Evolutionary conservation across 2,113 vertebrate species (phyloP).

Genomic region (Sylvilagus bachmani): DNA sequence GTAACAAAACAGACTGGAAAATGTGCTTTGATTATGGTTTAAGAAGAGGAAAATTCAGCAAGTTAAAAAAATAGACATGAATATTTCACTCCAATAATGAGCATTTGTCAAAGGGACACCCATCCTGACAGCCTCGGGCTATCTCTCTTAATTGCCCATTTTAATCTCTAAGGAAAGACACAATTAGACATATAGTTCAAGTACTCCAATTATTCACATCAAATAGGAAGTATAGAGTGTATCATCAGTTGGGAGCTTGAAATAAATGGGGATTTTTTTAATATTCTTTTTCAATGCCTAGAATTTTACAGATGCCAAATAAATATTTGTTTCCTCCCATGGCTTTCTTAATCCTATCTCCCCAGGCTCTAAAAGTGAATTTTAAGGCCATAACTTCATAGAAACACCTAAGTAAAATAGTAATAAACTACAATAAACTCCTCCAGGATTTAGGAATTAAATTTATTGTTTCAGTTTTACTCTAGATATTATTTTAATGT

Average conservation of each 20-base stretch:
- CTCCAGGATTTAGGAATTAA: not conserved
- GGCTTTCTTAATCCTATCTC: not conserved
- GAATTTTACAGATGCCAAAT: not conserved
- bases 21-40: slow-evolving; percentile 12
- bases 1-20: not conserved
- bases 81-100: not conserved
- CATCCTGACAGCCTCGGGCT: not conserved
- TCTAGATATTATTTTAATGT: not conserved
- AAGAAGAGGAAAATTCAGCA: not conserved
- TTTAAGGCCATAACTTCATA: not conserved
- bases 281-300: not conserved
- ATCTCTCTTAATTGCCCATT: not conserved
- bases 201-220: not conserved
- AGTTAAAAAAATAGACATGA: not conserved
- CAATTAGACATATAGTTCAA: slow-evolving; percentile 15
- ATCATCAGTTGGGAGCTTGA: not conserved
- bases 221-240: not conserved
- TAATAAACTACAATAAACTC: not conserved
- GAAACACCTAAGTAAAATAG: not conserved
- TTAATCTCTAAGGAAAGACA: slow-evolving; percentile 29
- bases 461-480: slow-evolving; percentile 30
- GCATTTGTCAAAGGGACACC: not conserved
- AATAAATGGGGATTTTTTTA: not conserved
- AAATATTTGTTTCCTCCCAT: not conserved
- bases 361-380: not conserved